These are phyloP conservation scores for Octonoba sinensis DNA, from an alignment of 2,888 invertebrate genomes.

Conservation along the genomic window DNA sequence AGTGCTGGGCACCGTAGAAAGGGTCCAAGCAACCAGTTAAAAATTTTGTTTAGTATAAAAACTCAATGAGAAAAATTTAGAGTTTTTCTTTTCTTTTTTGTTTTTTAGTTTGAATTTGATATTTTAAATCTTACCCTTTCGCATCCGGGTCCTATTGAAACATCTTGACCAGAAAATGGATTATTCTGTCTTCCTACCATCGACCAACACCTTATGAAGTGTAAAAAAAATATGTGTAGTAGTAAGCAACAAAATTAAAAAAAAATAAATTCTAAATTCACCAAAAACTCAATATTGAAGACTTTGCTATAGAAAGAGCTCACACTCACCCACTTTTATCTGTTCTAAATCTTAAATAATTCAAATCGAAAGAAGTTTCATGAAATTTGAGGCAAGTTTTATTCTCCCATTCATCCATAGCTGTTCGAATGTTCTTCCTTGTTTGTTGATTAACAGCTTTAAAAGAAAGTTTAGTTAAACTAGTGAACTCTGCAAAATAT, in stretches of 20 bases:
- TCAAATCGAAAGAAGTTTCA: constrained; percentile 38
- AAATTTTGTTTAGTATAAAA: no score
- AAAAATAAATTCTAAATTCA: not conserved
- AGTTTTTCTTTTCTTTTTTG: no score
- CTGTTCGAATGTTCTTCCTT: constrained; percentile 37
- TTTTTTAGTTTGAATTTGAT: not conserved
- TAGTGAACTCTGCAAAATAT: not conserved
- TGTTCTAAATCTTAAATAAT: constrained; percentile 46
- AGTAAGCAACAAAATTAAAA: not conserved
- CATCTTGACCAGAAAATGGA: constrained; percentile 53
- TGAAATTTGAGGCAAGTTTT: constrained; percentile 62
- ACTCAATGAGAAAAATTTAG: no score
- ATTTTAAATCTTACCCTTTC: constrained; percentile 37
- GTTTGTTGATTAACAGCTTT: constrained; percentile 54
- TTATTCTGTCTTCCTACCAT: constrained; percentile 43
- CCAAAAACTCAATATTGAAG: no score
- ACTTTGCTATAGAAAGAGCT: not conserved
- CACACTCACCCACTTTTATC: constrained; percentile 40
- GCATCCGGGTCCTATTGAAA: constrained; percentile 60
- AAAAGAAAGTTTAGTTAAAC: not conserved
- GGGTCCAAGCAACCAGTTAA: no score
- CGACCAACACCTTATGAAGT: constrained; percentile 52
- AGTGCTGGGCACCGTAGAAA: no score
- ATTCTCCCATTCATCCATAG: constrained; percentile 62
- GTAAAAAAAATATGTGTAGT: not conserved